Evolutionary conservation across 2,797 vertebrate genomes (phyloP).

Genomic region (Pogonophryne albipinna): DNA sequence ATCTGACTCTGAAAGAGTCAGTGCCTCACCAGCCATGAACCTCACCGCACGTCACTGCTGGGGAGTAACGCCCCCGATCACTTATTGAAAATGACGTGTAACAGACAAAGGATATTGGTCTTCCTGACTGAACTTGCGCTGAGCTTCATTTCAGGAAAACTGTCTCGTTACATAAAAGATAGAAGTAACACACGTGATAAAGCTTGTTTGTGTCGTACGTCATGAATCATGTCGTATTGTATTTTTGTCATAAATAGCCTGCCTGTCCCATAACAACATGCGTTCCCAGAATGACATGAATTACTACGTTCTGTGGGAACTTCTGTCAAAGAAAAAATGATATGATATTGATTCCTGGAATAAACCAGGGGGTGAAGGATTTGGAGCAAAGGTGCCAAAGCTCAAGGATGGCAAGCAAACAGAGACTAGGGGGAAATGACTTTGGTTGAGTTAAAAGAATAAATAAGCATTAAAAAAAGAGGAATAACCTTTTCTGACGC

Average conservation of each 20-base stretch:
- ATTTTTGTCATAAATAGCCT: background rate
- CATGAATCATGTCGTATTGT: background rate
- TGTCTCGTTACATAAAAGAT: too few relatives aligned
- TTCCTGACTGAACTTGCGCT: too few relatives aligned
- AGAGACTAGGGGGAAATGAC: conserved; percentile 22
- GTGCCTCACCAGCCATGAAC: too few relatives aligned
- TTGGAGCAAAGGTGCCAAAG: conserved; percentile 24
- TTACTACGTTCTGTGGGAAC: conserved; percentile 7
- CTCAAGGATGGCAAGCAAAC: background rate
- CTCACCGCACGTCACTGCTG: too few relatives aligned
- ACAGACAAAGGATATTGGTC: too few relatives aligned
- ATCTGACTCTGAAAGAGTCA: too few relatives aligned
- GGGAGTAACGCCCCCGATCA: too few relatives aligned
- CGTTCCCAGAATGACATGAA: conserved; percentile 17
- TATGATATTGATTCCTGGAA: conserved; percentile 63
- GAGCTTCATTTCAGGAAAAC: too few relatives aligned
- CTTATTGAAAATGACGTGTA: too few relatives aligned
- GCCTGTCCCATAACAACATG: conserved; percentile 14
- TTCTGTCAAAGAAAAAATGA: conserved; percentile 53
- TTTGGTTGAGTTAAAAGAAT: conserved; percentile 46
- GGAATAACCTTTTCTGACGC: conserved; percentile 31
- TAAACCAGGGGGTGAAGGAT: conserved; percentile 33
- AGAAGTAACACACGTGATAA: background rate
- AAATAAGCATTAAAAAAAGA: conserved; percentile 55
- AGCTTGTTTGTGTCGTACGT: background rate